These are phyloP conservation scores for Xiphydria camelus DNA, from an alignment of 2,888 invertebrate genomes.

Conservation along the genomic window DNA sequence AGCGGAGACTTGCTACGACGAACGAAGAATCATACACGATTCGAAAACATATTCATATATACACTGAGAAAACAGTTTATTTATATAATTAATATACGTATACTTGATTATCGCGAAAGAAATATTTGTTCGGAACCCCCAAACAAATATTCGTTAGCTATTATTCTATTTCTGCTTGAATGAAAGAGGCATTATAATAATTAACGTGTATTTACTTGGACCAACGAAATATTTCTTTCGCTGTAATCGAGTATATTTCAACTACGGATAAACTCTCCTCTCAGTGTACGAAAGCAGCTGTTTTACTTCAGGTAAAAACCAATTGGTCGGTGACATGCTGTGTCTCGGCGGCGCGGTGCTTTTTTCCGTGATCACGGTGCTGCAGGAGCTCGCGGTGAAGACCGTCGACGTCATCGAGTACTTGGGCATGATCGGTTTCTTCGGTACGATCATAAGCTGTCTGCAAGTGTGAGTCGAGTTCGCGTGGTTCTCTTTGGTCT, in stretches of 20 bases:
- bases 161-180: background rate
- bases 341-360: slow-evolving; percentile 77
- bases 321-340: slow-evolving; percentile 80
- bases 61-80: too few relatives aligned
- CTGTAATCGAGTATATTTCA: too few relatives aligned
- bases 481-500: too few relatives aligned
- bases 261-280: too few relatives aligned
- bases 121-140: too few relatives aligned
- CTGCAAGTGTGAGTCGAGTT: slow-evolving; percentile 71
- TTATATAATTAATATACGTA: too few relatives aligned
- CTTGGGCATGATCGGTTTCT: slow-evolving; percentile 78
- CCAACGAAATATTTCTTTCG: too few relatives aligned
- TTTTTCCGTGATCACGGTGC: slow-evolving; percentile 78
- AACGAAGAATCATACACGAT: background rate
- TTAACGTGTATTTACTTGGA: too few relatives aligned
- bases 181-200: too few relatives aligned
- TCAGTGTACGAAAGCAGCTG: too few relatives aligned
- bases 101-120: too few relatives aligned
- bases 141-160: background rate
- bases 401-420: slow-evolving; percentile 78
- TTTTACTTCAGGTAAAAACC: slow-evolving; percentile 79
- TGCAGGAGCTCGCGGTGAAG: slow-evolving; percentile 82
- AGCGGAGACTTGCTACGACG: too few relatives aligned
- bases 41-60: background rate
- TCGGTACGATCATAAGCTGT: slow-evolving; percentile 77